Evolutionary conservation across 2,113 vertebrate species (phyloP).

Genomic region (Sylvilagus bachmani): DNA sequence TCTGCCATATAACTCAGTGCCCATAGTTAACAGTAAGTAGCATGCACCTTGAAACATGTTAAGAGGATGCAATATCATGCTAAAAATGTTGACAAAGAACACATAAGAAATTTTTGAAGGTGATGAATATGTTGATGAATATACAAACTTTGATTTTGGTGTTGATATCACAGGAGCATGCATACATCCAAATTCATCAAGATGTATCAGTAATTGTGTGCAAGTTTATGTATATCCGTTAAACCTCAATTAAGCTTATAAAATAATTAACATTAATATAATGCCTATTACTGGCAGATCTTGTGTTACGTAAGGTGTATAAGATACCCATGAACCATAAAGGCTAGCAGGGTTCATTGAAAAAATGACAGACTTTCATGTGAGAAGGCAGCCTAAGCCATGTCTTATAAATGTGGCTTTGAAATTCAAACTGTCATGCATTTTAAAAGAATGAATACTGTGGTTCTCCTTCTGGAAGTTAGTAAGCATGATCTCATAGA

Average conservation of each 20-base stretch:
- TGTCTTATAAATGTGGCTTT: not conserved
- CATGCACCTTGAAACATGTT: not conserved
- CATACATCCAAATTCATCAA: not conserved
- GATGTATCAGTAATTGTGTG: not conserved
- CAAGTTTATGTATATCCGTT: not conserved
- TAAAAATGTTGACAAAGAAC: not conserved
- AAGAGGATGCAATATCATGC: not conserved
- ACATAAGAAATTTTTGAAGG: not conserved
- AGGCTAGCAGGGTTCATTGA: not conserved
- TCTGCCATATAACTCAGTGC: not conserved
- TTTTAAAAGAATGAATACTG: not conserved
- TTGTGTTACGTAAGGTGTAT: not conserved
- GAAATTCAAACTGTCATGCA: not conserved
- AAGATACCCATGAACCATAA: not conserved
- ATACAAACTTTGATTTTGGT: not conserved
- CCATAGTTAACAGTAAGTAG: not conserved
- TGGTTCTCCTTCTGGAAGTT: not conserved
- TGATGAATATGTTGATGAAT: not conserved
- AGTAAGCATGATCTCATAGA: not conserved
- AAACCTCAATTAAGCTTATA: not conserved
- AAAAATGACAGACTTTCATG: slow-evolving; percentile 5
- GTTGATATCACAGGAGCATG: not conserved
- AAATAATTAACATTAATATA: not conserved
- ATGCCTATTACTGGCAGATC: not conserved
- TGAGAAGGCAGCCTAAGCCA: not conserved